These are phyloP conservation scores for Gila orcuttii DNA, from an alignment of 2,113 vertebrate genomes.

Conservation along the genomic window DNA sequence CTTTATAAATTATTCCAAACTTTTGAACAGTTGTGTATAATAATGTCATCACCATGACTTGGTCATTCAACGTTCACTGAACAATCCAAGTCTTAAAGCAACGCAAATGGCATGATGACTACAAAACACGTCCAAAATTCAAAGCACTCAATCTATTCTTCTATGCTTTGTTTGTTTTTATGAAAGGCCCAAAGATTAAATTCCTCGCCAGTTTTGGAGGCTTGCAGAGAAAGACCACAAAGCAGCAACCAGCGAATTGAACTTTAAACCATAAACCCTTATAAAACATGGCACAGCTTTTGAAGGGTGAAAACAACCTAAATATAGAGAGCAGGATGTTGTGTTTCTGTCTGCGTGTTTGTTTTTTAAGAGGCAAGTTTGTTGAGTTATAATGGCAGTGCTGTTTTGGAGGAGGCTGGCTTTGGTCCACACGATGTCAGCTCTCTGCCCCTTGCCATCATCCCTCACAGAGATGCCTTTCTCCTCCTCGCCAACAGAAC, in stretches of 20 bases:
- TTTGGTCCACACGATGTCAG: conserved; percentile 48
- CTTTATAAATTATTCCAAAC: not conserved
- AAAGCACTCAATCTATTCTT: not conserved
- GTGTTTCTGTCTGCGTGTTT: conserved; percentile 35
- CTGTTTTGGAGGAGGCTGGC: conserved; percentile 55
- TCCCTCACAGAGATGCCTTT: conserved; percentile 40
- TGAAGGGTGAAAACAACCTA: not conserved
- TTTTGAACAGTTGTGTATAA: not conserved
- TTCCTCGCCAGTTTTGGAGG: not conserved
- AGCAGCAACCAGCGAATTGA: not conserved
- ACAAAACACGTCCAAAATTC: not conserved
- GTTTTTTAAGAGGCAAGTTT: conserved; percentile 12
- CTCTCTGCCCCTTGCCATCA: conserved; percentile 30
- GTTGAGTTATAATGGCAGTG: conserved; percentile 25
- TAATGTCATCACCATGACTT: not conserved
- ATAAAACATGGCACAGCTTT: not conserved
- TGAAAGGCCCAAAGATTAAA: not conserved
- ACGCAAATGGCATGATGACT: not conserved
- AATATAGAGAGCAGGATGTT: not conserved
- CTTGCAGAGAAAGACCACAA: not conserved
- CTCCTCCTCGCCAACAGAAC: conserved; percentile 32
- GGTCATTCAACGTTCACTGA: not conserved
- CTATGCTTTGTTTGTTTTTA: not conserved
- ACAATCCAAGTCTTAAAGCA: not conserved
- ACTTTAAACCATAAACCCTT: not conserved